These are phyloP conservation scores for Nothobranchius furzeri DNA, from an alignment of 2,113 vertebrate genomes.

Conservation along the genomic window DNA sequence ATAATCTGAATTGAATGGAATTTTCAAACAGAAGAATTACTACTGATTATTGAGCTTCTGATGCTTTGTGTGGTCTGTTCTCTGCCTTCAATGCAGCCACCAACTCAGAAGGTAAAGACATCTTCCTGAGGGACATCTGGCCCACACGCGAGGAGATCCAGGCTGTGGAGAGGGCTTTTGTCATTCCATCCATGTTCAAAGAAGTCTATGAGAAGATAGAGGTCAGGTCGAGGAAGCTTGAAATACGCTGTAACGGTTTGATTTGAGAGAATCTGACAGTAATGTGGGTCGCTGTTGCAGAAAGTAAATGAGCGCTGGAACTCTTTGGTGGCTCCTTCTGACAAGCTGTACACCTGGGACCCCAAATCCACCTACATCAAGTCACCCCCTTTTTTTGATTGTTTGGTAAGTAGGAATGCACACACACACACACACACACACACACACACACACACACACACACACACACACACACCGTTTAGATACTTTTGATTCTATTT, in stretches of 20 bases:
- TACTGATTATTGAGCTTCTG: no score
- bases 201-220: constrained; percentile 97
- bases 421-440: no score
- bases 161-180: constrained; percentile 85
- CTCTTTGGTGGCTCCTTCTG: constrained; percentile 85
- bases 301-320: constrained; percentile 95
- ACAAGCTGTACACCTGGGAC: constrained; percentile 92
- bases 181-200: constrained; percentile 98
- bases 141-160: constrained; percentile 94
- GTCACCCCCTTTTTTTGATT: constrained; percentile 94
- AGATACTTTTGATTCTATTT: no score
- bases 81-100: constrained; percentile 69
- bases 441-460: no score
- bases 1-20: no score
- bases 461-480: no score
- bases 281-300: constrained; percentile 69
- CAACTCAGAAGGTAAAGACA: constrained; percentile 80
- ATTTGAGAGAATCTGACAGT: neutral
- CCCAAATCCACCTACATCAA: constrained; percentile 96
- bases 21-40: no score
- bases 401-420: constrained; percentile 81
- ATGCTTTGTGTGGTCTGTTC: no score
- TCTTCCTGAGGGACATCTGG: constrained; percentile 96
- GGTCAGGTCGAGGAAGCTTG: constrained; percentile 69
- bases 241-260: neutral